Conservation (phyloP, 2,888 invertebrate species). For the Phaonia tiefii region DNA sequence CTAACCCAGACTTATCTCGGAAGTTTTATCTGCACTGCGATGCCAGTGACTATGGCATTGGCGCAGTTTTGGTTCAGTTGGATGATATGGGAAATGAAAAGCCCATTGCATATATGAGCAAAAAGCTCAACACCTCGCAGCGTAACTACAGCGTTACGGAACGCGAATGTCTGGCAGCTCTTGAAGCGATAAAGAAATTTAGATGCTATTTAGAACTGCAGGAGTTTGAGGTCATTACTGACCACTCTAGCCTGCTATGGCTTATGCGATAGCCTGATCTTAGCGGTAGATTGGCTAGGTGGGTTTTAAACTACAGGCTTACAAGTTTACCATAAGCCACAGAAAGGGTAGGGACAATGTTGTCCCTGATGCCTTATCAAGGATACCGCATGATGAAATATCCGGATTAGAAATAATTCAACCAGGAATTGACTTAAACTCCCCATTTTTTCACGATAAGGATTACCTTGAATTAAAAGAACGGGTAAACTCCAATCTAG, state of each 20-base stretch:
- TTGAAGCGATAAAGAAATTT: neutral
- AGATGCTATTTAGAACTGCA: conserved; percentile 51
- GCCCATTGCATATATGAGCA: neutral
- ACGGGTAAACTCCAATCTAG: neutral
- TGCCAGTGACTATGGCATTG: neutral
- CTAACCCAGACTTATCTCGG: neutral
- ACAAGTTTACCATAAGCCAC: conserved; percentile 37
- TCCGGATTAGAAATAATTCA: neutral
- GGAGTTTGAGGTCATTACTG: conserved; percentile 55
- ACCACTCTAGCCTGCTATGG: conserved; percentile 60
- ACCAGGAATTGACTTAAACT: conserved; percentile 5
- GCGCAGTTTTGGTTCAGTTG: neutral
- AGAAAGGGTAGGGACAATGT: conserved; percentile 42
- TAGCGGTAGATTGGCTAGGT: conserved; percentile 39
- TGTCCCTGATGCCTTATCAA: neutral
- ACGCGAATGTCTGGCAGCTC: neutral
- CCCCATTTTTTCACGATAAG: conserved; percentile 15
- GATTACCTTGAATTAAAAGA: conserved; percentile 4
- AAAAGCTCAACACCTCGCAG: neutral
- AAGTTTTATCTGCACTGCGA: conserved; percentile 4
- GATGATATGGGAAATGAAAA: neutral
- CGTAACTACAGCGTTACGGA: neutral
- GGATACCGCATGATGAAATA: neutral
- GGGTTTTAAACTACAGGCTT: conserved; percentile 36
- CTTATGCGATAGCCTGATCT: conserved; percentile 46